A percentile compares a stretch with the other conserved stretches of the same genome.
phyloP scores from a whole-genome alignment of 1,140 invertebrate species.

The Drosophila leontia region DNA sequence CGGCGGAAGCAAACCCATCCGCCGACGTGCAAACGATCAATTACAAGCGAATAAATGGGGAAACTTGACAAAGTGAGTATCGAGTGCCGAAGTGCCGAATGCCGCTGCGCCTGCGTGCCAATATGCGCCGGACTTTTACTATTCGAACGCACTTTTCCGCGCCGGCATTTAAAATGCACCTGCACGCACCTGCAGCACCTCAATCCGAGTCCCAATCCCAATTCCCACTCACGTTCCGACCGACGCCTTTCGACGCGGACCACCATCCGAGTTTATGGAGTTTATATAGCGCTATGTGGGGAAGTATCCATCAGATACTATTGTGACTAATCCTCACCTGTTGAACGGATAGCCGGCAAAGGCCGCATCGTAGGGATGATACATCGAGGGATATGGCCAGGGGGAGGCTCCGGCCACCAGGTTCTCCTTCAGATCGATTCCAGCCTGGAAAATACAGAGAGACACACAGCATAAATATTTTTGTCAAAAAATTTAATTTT shows the following conservation, averaged over 20 bases:
- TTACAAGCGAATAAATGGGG: constrained; percentile 79
- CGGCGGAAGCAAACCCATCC: constrained; percentile 59
- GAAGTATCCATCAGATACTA: constrained; percentile 37
- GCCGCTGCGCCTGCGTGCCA: constrained; percentile 55
- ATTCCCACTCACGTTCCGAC: constrained; percentile 58
- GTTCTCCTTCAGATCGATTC: constrained; percentile 95
- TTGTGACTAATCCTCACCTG: constrained; percentile 89
- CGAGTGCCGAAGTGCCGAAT: constrained; percentile 32
- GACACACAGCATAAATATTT: constrained; percentile 11
- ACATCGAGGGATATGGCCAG: constrained; percentile 94
- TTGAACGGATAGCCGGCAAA: constrained; percentile 96
- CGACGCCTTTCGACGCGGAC: constrained; percentile 70
- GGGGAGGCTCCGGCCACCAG: constrained; percentile 91
- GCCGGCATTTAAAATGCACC: constrained; percentile 58
- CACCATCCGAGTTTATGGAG: constrained; percentile 60
- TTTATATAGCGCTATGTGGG: constrained; percentile 20
- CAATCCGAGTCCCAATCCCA: constrained; percentile 11
- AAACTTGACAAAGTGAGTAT: constrained; percentile 25
- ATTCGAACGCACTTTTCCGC: constrained; percentile 53
- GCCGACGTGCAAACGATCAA: constrained; percentile 64
- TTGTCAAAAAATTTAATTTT: constrained; percentile 19
- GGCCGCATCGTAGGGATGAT: constrained; percentile 95
- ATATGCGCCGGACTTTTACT: constrained; percentile 63
- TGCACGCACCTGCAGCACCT: constrained; percentile 47
- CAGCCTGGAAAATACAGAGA: constrained; percentile 80